phyloP scores from a whole-genome alignment of 2,113 vertebrate species.

The Chrysemys picta region DNA sequence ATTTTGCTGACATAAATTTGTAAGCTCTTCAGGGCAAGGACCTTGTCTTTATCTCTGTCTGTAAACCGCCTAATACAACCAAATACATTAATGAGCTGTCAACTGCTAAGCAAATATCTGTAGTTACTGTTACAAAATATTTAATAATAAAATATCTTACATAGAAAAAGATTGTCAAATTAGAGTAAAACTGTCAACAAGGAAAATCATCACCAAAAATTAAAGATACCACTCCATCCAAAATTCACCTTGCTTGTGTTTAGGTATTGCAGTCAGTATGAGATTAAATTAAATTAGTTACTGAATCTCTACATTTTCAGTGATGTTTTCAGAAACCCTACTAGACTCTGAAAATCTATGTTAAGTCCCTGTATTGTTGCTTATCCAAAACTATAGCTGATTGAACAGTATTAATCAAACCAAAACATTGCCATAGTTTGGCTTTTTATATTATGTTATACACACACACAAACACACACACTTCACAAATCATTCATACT shows the following conservation, averaged over 20 bases:
- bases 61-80: not conserved
- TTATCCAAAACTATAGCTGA: conserved; percentile 1
- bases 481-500: conserved; percentile 1
- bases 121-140: not conserved
- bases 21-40: not conserved
- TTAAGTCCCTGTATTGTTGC: not conserved
- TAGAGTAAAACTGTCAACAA: conserved; percentile 9
- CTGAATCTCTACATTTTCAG: not conserved
- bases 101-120: not conserved
- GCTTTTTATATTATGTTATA: not conserved
- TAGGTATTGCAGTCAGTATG: not conserved
- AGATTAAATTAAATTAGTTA: not conserved
- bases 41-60: not conserved
- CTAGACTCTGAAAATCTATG: conserved; percentile 11
- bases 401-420: not conserved
- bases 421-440: not conserved
- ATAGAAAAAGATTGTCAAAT: not conserved
- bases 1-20: not conserved
- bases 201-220: not conserved
- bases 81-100: not conserved
- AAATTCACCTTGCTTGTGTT: not conserved
- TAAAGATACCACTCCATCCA: not conserved
- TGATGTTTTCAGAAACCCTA: conserved; percentile 18
- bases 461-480: too few relatives aligned
- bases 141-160: not conserved